Percentiles rank a stretch among this genome's conserved stretches.
Conservation (phyloP, 2,797 vertebrate species). For the Kryptolebias ocellatus region DNA sequence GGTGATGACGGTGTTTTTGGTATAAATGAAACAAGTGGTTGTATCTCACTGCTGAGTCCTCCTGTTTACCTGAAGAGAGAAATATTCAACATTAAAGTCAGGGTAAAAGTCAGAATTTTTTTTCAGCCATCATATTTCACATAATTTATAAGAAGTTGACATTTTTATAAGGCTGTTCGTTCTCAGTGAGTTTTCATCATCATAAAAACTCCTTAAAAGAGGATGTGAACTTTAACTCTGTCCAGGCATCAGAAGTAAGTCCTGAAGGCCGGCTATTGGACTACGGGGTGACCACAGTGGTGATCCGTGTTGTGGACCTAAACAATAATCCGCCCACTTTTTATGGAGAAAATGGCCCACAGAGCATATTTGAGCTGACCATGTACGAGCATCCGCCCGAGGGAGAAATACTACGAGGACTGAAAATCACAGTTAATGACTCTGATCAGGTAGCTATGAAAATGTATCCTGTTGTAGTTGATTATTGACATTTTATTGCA, state of each 20-base stretch:
- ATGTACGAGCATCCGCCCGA: constrained; percentile 94
- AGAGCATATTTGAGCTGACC: constrained; percentile 92
- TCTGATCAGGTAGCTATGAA: constrained; percentile 89
- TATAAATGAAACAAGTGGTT: constrained; percentile 89
- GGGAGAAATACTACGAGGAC: constrained; percentile 92
- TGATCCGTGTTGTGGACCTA: constrained; percentile 92
- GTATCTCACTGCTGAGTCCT: constrained; percentile 84
- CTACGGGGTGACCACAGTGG: constrained; percentile 79
- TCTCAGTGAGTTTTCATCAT: too few relatives aligned
- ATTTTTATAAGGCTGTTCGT: too few relatives aligned
- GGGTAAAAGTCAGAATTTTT: constrained; percentile 76
- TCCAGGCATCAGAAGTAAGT: constrained; percentile 89
- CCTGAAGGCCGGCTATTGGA: constrained; percentile 74
- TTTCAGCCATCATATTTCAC: neutral
- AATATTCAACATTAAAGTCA: constrained; percentile 91
- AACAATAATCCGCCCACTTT: constrained; percentile 97
- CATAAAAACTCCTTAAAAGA: neutral
- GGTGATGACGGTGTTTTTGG: constrained; percentile 88
- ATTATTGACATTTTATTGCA: neutral
- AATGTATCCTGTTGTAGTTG: neutral
- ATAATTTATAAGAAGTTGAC: neutral
- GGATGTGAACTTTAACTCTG: neutral
- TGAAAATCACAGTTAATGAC: constrained; percentile 95
- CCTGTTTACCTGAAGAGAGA: constrained; percentile 89
- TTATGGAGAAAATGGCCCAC: constrained; percentile 90